Conservation (phyloP, 2,113 vertebrate genomes). For the Saguinus midas region DNA sequence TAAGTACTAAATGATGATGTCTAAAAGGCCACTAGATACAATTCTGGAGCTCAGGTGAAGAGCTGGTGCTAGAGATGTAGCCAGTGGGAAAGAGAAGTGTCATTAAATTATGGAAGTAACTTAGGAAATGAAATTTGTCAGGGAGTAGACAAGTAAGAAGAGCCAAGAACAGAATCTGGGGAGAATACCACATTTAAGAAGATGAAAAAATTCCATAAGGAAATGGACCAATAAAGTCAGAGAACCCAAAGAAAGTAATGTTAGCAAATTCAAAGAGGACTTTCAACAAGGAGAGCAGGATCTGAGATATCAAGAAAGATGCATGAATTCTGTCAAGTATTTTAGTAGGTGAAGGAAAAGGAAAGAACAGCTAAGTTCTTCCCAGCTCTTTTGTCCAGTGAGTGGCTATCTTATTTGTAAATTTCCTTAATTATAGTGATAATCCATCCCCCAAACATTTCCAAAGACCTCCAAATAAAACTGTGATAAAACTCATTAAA, state of each 20-base stretch:
- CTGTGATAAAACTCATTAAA: background rate
- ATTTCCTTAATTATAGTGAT: background rate
- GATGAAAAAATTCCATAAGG: background rate
- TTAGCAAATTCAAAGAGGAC: background rate
- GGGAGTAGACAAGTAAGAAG: background rate
- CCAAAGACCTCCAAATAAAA: background rate
- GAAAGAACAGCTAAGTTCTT: background rate
- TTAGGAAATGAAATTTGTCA: background rate
- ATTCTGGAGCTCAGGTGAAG: background rate
- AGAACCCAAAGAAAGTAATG: background rate
- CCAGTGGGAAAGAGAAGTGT: background rate
- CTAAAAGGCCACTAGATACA: background rate
- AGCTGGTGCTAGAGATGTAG: background rate
- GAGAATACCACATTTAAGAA: background rate
- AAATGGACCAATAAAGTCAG: background rate
- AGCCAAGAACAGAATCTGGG: background rate
- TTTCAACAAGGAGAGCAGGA: background rate
- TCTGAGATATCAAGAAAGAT: background rate
- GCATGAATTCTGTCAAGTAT: background rate
- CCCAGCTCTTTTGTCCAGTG: background rate
- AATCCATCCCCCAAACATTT: background rate
- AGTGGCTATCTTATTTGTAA: background rate
- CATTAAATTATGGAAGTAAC: background rate
- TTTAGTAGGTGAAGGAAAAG: background rate
- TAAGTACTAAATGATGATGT: background rate